Conservation (phyloP, 2,113 vertebrate species). For the Alethe diademata region DNA sequence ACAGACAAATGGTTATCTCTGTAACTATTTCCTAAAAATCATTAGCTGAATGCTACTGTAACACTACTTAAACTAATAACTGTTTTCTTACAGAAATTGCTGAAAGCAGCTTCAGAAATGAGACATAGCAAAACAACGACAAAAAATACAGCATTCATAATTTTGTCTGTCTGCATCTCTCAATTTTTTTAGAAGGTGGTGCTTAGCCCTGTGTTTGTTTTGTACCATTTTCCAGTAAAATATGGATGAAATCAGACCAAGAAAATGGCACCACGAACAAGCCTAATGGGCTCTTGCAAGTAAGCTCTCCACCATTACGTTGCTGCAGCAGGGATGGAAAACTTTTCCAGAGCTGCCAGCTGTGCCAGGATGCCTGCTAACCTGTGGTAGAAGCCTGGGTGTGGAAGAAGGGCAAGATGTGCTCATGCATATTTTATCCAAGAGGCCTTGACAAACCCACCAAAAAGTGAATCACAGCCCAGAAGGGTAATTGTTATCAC, state of each 20-base stretch:
- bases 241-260: background rate
- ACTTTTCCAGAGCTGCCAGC: background rate
- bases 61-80: background rate
- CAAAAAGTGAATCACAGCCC: background rate
- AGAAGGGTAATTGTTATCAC: slow-evolving; percentile 3
- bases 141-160: background rate
- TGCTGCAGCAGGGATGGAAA: background rate
- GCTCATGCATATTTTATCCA: slow-evolving; percentile 31
- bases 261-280: background rate
- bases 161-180: background rate
- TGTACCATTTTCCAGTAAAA: background rate
- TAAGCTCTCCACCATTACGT: background rate
- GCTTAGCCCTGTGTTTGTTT: background rate
- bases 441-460: background rate
- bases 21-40: background rate
- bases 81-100: slow-evolving; percentile 16
- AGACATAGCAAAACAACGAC: background rate
- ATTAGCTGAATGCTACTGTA: background rate
- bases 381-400: background rate
- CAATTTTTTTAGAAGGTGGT: background rate
- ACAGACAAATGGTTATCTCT: background rate
- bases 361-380: background rate
- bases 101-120: slow-evolving; percentile 2
- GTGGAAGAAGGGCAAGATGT: background rate
- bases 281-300: background rate